phyloP scores from a whole-genome alignment of 2,113 vertebrate genomes.

The Pseudonaja textilis region DNA sequence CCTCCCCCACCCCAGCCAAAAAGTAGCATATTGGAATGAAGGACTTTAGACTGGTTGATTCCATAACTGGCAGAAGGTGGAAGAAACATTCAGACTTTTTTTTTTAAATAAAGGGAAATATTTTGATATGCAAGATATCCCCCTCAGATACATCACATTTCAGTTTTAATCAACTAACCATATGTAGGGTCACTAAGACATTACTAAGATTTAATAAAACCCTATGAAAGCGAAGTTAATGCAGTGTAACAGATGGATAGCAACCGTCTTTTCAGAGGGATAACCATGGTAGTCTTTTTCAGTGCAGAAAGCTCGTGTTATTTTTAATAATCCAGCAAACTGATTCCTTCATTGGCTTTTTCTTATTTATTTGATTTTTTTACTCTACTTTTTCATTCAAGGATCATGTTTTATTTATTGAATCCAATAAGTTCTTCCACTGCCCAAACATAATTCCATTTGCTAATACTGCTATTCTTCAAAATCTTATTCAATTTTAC shows the following conservation, averaged over 20 bases:
- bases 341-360: not conserved
- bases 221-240: not conserved
- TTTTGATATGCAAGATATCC: not conserved
- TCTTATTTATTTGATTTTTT: not conserved
- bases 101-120: not conserved
- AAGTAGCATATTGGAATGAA: not conserved
- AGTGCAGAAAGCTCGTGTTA: conserved; percentile 26
- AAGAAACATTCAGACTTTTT: not conserved
- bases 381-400: not conserved
- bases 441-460: not conserved
- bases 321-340: not conserved
- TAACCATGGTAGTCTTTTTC: conserved; percentile 27
- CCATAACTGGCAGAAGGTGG: not conserved
- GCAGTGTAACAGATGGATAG: not conserved
- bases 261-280: conserved; percentile 35
- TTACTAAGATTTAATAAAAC: not conserved
- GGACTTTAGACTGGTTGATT: not conserved
- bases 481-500: not conserved
- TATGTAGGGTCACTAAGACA: not conserved
- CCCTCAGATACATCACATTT: not conserved
- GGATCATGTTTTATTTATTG: not conserved
- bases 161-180: not conserved
- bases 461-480: not conserved
- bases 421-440: not conserved
- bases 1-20: not conserved